Base-by-base conservation (phyloP, 2,113 vertebrate species). In the Eurypyga helias region DNA sequence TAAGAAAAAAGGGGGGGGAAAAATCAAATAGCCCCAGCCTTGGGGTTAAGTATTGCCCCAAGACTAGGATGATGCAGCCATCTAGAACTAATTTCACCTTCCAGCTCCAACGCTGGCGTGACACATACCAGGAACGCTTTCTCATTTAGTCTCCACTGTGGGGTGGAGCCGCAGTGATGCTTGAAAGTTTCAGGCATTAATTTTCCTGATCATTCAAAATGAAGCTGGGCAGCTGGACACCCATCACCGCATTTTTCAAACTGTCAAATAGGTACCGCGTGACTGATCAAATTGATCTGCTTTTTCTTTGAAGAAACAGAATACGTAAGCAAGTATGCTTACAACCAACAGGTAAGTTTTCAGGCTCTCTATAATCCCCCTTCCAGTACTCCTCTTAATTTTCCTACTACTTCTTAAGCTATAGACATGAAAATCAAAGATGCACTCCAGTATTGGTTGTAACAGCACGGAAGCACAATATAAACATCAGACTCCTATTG, bases 151-250 rank as follows among this genome's bases (percentile, higher is more conserved):
- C 43, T 76, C 75, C 51, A 24, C 9, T 66, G 31, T 49, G 29
- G 7, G 60, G 17, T n/a, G 31, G 33, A 62, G 67, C 17, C 1
- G 0, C 24, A 92, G 69, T 20, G 23, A 69, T 4, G 11, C n/a
- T 64, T 43, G 8, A 90, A 43, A 87, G 57, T 75, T 78, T 69
- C 24, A 38, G 52, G 34, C 26, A 61, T 83, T 82, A 75, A 83
- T 95, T 87, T 69, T 17, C 75, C 13, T 38, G 26, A 60, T 90
- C 26, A 76, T 18, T 73, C 41, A 80, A 92, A 92, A 83, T 55
- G 20, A 79, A 86, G 24, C 28, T 64, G 33, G 0, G 0, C 60
- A 75, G 49, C 33, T 83, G 55, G 49, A 61, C 31, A 91, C 12
- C 52, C 69, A 31, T 28, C 65, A 73, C 17, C 7, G 2, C 29